Base-by-base conservation (phyloP, 2,113 vertebrate genomes). In the Muntiacus reevesi region DNA sequence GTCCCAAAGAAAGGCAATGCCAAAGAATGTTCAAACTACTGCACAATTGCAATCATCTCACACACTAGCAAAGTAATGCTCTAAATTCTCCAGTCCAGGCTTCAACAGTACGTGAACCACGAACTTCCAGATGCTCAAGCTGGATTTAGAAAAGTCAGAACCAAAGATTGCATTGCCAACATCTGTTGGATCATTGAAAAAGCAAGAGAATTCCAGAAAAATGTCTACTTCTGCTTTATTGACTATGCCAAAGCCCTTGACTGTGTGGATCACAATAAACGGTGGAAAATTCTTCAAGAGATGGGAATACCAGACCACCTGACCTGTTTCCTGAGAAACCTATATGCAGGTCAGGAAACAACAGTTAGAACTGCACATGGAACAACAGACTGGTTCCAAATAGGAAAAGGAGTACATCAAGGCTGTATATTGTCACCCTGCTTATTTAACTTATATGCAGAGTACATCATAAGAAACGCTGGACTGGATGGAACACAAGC, bases 181-280 rank as follows among this genome's bases (percentile, higher is more conserved):
- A 71, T 36, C n/a, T 0, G 0, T 3, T 40, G n/a, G 19, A 71
- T 71, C n/a, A 71, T 71, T 0, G 2, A 71, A 71, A 71, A 71
- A 71, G 19, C 67, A 71, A 71, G 19, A 36, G n/a, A 67, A 21
- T 71, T 40, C 19, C 19, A 40, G 19, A 67, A 67, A 54, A 67
- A 67, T 19, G n/a, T 67, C 33, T n/a, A 67, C 4, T 36, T 36
- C 17, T 71, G 17, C 2, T 36, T 36, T 71, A 71, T 36, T 36
- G 17, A 71, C 16, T 21, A 36, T 71, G n/a, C 17, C 64, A 71
- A 71, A 71, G 33, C 8, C 64, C 36, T 71, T 71, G 64, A 67
- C 64, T 21, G 8, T 36, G 33, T 71, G n/a, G 17, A 71, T 36
- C 64, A 71, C n/a, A 36, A 36, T 4, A 71, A 71, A 71, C 64